These are phyloP conservation scores for Solea senegalensis DNA, from an alignment of 2,113 vertebrate species.

Conservation along the genomic window DNA sequence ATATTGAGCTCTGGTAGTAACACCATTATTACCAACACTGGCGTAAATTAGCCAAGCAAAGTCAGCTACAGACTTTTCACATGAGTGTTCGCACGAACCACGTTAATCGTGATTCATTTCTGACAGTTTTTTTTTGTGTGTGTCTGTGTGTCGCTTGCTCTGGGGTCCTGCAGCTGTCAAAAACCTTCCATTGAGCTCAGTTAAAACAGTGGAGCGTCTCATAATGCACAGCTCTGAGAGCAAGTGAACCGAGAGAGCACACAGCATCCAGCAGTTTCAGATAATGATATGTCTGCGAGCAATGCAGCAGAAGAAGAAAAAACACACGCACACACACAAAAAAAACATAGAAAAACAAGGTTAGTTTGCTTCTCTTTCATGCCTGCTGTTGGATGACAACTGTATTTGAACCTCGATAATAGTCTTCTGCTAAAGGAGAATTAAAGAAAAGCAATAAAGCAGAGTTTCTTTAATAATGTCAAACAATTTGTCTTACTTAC, in stretches of 20 bases:
- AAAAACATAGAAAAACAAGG: neutral
- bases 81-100: too few species aligned
- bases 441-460: too few species aligned
- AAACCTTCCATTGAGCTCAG: slow-evolving; percentile 39
- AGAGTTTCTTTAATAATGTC: too few species aligned
- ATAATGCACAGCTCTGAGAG: slow-evolving; percentile 16
- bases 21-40: too few species aligned
- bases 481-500: neutral
- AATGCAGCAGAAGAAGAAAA: slow-evolving; percentile 16
- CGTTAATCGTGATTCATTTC: slow-evolving; percentile 30
- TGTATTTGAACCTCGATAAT: slow-evolving; percentile 41
- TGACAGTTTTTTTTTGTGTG: slow-evolving; percentile 20
- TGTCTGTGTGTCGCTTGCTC: slow-evolving; percentile 10
- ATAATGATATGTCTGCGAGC: slow-evolving; percentile 53
- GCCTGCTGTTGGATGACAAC: slow-evolving; percentile 27
- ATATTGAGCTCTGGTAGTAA: too few species aligned
- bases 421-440: slow-evolving; percentile 4
- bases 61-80: too few species aligned
- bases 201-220: slow-evolving; percentile 43
- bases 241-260: slow-evolving; percentile 31
- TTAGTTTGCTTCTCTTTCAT: slow-evolving; percentile 34
- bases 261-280: slow-evolving; percentile 42
- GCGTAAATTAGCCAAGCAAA: too few species aligned
- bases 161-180: slow-evolving; percentile 37
- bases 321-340: neutral